Evolutionary conservation across 2,888 invertebrate genomes (phyloP), one percentile per base, ranked within the genome.

Genomic region (Automeris io): DNA sequence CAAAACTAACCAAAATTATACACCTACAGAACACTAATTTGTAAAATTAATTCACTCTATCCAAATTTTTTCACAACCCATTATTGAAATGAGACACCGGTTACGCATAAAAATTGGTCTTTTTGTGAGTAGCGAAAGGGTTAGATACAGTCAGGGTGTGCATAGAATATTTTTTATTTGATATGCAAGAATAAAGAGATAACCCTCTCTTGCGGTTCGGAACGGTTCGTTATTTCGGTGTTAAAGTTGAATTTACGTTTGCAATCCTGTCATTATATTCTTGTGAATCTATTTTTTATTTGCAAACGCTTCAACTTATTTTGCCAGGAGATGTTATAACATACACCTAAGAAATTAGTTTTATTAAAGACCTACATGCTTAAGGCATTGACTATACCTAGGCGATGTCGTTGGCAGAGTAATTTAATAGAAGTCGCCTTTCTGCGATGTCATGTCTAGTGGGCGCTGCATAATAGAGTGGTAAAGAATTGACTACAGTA

Each of bases 61-160:
- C n/a, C n/a, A n/a, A 16, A 29, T 16, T 29, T 77, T 78, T 73
- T 73, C 68, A 73, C 75, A 76, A 71, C 66, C 65, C 70, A 59
- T 76, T 82, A 82, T 85, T 85, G 87, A 85, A 87, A 87, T 77
- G 82, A 86, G 87, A 87, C 81, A 87, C 87, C 78, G 74, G 77
- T 70, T 71, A 63, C 65, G 83, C 75, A 82, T 82, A 78, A 76
- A 85, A 86, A 86, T 86, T 79, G 83, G 73, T 76, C 75, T 78
- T 83, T 85, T 82, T 74, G 66, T 72, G 52, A 45, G 42, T 55
- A 47, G 52, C 61, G 71, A 71, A 79, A 79, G 79, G 78, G 79
- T 78, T 74, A 70, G 62, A 66, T 61, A 61, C 68, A 18, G 63
- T 65, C 52, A 60, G 61, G 57, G 43, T 57, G 60, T 58, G 64